Evolutionary conservation across 2,888 invertebrate species (phyloP).

Genomic region (Gerosis bhagava): DNA sequence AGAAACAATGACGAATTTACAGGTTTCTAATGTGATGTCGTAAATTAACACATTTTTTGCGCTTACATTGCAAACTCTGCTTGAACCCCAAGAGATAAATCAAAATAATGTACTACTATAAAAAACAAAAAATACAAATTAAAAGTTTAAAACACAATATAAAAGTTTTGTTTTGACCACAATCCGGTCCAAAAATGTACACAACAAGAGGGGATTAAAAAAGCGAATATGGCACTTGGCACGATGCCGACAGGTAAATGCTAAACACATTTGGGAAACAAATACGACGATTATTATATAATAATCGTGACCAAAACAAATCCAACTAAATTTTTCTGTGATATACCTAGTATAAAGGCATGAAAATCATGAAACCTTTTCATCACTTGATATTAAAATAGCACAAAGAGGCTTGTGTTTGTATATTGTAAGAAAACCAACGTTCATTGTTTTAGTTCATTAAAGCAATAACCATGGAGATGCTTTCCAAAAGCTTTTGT

Average conservation of each 20-base stretch:
- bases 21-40: too few relatives aligned
- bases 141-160: too few relatives aligned
- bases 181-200: neutral
- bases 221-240: neutral
- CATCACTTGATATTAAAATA: neutral
- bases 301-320: too few relatives aligned
- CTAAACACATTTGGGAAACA: neutral
- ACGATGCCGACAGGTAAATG: neutral
- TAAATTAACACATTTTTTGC: too few relatives aligned
- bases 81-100: too few relatives aligned
- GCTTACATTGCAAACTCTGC: too few relatives aligned
- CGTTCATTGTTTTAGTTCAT: constrained; percentile 4
- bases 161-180: too few relatives aligned
- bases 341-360: neutral
- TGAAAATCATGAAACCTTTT: neutral
- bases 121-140: too few relatives aligned
- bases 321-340: neutral
- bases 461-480: constrained; percentile 1
- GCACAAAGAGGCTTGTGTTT: neutral
- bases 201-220: neutral
- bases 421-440: neutral
- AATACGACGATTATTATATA: too few relatives aligned
- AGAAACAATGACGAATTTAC: too few relatives aligned
- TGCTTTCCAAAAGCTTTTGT: constrained; percentile 11
- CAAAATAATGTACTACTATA: too few relatives aligned